Percentiles rank a stretch among this genome's conserved stretches.
phyloP scores from a whole-genome alignment of 92 coral and sea anemone genomes.

The Chrysogorgia sp. region DNA sequence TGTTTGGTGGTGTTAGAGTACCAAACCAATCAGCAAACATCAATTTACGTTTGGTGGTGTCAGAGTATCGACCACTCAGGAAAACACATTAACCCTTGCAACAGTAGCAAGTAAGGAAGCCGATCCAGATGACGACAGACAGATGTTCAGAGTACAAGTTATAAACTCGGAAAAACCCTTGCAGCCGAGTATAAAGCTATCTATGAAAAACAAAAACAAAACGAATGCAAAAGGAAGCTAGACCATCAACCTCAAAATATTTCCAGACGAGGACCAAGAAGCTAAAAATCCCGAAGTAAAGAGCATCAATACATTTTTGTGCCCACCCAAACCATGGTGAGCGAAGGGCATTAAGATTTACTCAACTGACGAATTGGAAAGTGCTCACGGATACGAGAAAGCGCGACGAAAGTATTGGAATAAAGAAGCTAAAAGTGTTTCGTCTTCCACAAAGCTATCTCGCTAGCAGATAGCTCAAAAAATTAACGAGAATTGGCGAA shows the following conservation, averaged over 20 bases:
- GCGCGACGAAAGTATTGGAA: not conserved
- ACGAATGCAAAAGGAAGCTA: no score
- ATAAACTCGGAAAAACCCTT: no score
- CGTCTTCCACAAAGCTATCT: slow-evolving; percentile 5
- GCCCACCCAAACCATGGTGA: not conserved
- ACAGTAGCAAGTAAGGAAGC: not conserved
- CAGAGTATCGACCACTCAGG: not conserved
- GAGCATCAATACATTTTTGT: not conserved
- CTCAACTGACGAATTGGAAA: not conserved
- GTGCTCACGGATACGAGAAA: not conserved
- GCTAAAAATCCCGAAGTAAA: not conserved
- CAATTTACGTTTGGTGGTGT: not conserved
- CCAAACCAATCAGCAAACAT: no score
- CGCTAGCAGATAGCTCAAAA: not conserved
- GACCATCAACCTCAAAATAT: no score
- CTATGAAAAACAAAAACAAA: no score
- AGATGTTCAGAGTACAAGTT: not conserved
- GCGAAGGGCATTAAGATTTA: not conserved
- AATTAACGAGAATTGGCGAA: not conserved
- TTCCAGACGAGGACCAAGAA: not conserved
- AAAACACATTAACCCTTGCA: not conserved
- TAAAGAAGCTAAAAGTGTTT: not conserved
- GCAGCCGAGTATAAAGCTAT: no score
- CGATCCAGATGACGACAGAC: not conserved
- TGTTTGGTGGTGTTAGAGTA: not conserved